Percentiles rank a stretch among this genome's conserved stretches.
These are phyloP conservation scores for Avahi laniger DNA, from an alignment of 2,797 vertebrate genomes.

Conservation along the genomic window DNA sequence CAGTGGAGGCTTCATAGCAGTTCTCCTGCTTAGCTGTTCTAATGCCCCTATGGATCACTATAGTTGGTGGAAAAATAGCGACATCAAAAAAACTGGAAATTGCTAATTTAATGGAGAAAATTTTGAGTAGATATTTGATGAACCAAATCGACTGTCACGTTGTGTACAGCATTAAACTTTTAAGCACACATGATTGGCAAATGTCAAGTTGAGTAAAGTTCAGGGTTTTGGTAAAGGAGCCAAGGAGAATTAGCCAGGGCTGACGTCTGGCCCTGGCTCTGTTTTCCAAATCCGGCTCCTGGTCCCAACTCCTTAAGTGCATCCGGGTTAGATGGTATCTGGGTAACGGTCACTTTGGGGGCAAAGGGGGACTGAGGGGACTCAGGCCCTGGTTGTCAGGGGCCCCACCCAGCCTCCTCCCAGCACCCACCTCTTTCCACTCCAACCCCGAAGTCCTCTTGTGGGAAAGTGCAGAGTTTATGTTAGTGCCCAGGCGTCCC, in stretches of 20 bases:
- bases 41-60: too few relatives aligned
- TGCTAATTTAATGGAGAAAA: not conserved
- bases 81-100: not conserved
- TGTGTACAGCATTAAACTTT: not conserved
- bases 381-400: too few relatives aligned
- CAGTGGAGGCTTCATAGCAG: too few relatives aligned
- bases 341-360: not conserved
- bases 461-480: not conserved
- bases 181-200: not conserved
- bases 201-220: not conserved
- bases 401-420: not conserved
- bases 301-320: not conserved
- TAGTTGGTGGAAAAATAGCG: too few relatives aligned
- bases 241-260: not conserved
- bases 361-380: not conserved
- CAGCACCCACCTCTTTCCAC: not conserved
- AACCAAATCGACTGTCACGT: not conserved
- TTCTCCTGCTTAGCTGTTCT: not conserved
- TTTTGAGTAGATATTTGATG: not conserved
- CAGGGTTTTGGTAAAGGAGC: not conserved
- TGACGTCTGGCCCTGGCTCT: not conserved
- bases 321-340: not conserved
- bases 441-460: not conserved
- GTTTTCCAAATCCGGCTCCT: not conserved
- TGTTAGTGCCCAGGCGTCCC: not conserved